Percentiles rank a stretch among this genome's conserved stretches.
Conservation (phyloP, 2,797 vertebrate species). For the Sylvia borin region DNA sequence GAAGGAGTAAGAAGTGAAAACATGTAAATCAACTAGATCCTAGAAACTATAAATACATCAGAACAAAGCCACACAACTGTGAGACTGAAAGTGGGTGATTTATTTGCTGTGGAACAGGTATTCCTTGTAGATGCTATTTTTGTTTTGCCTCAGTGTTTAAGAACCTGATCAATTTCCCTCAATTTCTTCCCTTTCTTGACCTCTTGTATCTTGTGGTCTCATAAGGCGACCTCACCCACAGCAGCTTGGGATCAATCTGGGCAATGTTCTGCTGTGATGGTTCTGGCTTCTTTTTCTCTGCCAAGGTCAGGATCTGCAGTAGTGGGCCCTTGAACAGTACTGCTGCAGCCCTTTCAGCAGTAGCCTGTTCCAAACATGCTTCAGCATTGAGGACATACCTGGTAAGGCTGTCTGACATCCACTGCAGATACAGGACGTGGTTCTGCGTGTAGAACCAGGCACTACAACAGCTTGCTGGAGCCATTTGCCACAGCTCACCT, state of each 20-base stretch:
- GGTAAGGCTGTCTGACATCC: neutral
- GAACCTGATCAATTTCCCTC: neutral
- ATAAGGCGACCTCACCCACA: rapidly evolving
- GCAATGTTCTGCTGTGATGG: neutral
- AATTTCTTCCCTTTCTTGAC: neutral
- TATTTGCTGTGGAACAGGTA: neutral
- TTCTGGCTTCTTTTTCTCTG: no score
- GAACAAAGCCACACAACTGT: neutral
- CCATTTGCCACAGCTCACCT: neutral
- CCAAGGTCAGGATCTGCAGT: neutral
- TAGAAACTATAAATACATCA: neutral
- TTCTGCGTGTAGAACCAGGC: neutral
- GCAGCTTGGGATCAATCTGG: neutral
- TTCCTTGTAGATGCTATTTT: neutral
- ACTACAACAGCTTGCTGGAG: neutral
- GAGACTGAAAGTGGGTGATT: neutral
- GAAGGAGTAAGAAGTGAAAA: neutral
- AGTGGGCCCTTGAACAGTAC: neutral
- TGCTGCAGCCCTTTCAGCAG: neutral
- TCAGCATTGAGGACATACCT: neutral
- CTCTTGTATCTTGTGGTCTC: neutral
- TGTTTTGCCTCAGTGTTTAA: neutral
- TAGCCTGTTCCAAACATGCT: neutral
- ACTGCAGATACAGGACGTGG: rapidly evolving
- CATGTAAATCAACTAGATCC: neutral